These are phyloP conservation scores for honey bee (Apis mellifera) DNA, from an alignment of 1,140 invertebrate genomes.

Conservation along the genomic window Amel_HAv3.1 CM009940.2:6476001-6476500, in stretches of 20 bases:
- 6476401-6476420: conserved; percentile 63
- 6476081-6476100: conserved; percentile 88
- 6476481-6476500: conserved; percentile 62
- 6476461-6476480: conserved; percentile 63
- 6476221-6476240: conserved; percentile 85
- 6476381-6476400: conserved; percentile 1
- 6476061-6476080: conserved; percentile 92
- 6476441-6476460: conserved; percentile 54
- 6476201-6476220: conserved; percentile 86
- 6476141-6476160: background rate
- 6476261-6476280: conserved; percentile 94
- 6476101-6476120: conserved; percentile 55
- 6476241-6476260: conserved; percentile 88
- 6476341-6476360: conserved; percentile 75
- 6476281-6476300: conserved; percentile 90
- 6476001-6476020: conserved; percentile 97
- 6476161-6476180: conserved; percentile 82
- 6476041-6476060: conserved; percentile 94
- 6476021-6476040: conserved; percentile 94
- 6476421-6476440: conserved; percentile 34
- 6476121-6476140: conserved; percentile 6
- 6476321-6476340: conserved; percentile 87
- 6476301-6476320: conserved; percentile 93
- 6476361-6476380: conserved; percentile 23
- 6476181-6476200: conserved; percentile 90